phyloP scores from a whole-genome alignment of 2,888 invertebrate genomes.

The Ametastegia equiseti region DNA sequence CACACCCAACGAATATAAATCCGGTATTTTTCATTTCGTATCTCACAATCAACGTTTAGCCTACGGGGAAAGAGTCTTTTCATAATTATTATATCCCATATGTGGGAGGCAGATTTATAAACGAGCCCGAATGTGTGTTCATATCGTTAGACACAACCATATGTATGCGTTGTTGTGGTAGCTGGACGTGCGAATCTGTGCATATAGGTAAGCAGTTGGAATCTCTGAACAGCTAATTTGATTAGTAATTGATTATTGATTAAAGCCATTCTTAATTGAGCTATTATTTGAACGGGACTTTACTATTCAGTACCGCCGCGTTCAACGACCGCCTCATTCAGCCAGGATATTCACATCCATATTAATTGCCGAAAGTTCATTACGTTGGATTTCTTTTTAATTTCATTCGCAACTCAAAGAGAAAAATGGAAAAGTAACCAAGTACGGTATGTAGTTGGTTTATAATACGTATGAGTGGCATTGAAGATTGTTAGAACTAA shows the following conservation, averaged over 20 bases:
- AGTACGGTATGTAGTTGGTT: too few relatives aligned
- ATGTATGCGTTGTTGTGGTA: not conserved
- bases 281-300: not conserved
- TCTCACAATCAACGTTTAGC: constrained; percentile 23
- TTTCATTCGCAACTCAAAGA: too few relatives aligned
- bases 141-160: not conserved
- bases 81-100: not conserved
- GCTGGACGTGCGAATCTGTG: too few relatives aligned
- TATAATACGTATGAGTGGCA: too few relatives aligned
- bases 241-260: not conserved
- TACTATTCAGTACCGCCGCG: not conserved
- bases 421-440: too few relatives aligned
- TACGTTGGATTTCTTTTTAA: not conserved
- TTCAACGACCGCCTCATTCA: not conserved
- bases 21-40: constrained; percentile 71
- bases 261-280: not conserved
- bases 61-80: not conserved
- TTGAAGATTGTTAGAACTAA: too few relatives aligned
- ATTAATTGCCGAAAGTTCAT: not conserved
- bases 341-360: not conserved
- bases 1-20: constrained; percentile 73
- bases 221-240: not conserved
- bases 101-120: not conserved
- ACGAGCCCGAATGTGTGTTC: not conserved
- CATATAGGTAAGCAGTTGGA: not conserved